phyloP scores from a whole-genome alignment of 2,113 vertebrate species.

The Corythaeola cristata region DNA sequence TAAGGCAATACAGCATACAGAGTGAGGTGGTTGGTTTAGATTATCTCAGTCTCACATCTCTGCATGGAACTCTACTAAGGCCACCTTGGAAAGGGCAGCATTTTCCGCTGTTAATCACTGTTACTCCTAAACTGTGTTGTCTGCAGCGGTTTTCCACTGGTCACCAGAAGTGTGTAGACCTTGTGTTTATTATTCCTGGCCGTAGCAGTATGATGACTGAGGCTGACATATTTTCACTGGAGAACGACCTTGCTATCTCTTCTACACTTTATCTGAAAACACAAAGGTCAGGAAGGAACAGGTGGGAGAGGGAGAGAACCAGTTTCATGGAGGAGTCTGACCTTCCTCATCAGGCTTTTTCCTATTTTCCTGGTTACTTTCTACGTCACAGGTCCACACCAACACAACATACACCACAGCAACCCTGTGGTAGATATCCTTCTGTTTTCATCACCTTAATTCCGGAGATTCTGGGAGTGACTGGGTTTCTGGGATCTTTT shows the following conservation, averaged over 20 bases:
- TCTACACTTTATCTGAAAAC: neutral
- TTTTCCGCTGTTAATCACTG: neutral
- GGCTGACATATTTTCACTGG: neutral
- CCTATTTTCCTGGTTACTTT: neutral
- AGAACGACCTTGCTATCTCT: neutral
- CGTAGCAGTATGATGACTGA: fast-evolving
- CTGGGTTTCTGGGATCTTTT: neutral
- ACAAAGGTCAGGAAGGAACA: neutral
- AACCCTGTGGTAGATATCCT: neutral
- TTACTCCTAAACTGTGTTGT: neutral
- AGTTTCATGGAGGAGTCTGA: neutral
- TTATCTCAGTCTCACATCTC: neutral
- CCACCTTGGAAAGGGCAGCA: neutral
- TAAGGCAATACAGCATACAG: neutral
- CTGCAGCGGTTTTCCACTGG: neutral
- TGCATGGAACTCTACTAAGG: neutral
- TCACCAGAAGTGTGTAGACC: neutral
- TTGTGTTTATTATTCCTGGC: neutral
- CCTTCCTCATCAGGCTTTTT: neutral
- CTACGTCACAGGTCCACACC: neutral
- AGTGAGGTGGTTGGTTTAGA: neutral
- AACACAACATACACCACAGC: neutral
- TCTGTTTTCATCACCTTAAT: neutral
- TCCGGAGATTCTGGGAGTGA: neutral
- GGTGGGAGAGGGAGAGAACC: neutral